A percentile compares a stretch with the other conserved stretches of the same genome.
phyloP scores from a whole-genome alignment of 2,797 vertebrate genomes.

The Sebastes miniatus region DNA sequence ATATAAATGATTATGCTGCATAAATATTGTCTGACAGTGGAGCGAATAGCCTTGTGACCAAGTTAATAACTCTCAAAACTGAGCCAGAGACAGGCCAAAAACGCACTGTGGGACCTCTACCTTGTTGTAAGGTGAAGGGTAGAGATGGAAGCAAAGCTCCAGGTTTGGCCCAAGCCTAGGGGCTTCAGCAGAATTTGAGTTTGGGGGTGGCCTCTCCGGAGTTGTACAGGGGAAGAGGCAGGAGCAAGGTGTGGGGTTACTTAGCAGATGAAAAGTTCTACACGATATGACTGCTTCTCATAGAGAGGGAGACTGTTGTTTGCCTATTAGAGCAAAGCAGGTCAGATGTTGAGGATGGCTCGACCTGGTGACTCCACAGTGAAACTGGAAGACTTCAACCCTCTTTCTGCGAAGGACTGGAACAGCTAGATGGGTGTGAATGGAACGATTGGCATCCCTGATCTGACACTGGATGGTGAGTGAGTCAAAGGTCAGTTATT shows the following conservation, averaged over 20 bases:
- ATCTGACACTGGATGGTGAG: not conserved
- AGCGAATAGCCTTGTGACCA: not conserved
- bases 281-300: not conserved
- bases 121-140: not conserved
- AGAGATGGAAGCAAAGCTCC: not conserved
- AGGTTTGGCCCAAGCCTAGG: not conserved
- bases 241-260: not conserved
- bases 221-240: not conserved
- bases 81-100: not conserved
- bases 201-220: not conserved
- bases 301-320: not conserved
- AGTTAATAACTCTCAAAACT: not conserved
- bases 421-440: not conserved
- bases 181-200: not conserved
- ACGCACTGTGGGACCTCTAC: not conserved
- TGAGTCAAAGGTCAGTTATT: not conserved
- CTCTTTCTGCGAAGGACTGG: not conserved
- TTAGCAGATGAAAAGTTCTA: not conserved
- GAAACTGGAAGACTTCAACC: not conserved
- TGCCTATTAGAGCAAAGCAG: not conserved
- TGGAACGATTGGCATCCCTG: not conserved
- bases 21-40: not conserved
- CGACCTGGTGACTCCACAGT: not conserved
- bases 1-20: not conserved
- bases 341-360: not conserved